Evolutionary conservation across 2,797 vertebrate genomes (phyloP), one percentile per base, ranked within the genome.

Genomic region (Schizopygopsis malacanthus): DNA sequence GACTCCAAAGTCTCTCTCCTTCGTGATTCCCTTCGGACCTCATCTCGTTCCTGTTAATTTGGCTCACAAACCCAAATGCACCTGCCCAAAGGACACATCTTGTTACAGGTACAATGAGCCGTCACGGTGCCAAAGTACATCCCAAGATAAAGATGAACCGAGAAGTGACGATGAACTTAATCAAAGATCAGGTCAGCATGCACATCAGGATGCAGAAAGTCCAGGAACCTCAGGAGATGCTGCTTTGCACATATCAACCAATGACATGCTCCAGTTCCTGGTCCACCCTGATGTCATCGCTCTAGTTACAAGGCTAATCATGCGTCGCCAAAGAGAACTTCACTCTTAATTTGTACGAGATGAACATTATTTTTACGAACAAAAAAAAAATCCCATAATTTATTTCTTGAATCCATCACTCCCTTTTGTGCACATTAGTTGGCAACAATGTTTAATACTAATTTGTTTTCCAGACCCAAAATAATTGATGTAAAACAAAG

Each of bases 191-290:
- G 69, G 63, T 12, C 16, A 12, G n/a, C 18, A 10, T 33, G 69
- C 3, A 20, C 52, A n/a, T 13, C 33, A 15, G 13, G 61, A 81
- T 75, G 61, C 73, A 54, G 73, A 28, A 45, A 67, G 28, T 20
- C 28, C 54, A 50, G 15, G 37, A 25, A 15, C 33, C 4, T 71
- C 81, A 61, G 52, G 84, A 4, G 63, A 82, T 54, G 89, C 10
- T 47, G 76, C 1, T 12, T 77, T 37, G 73, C 69, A 81, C 4
- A 86, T 99, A 89, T 97, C 95, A 76, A 99, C 97, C 72, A 96
- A 98, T 73, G 96, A 98, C 89, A 91, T 99, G 90, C 89, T 99
- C 10, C 97, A 98, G 89, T 98, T 96, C 89, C 92, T 99, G 91
- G 90, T 98, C 86, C 96, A 98, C 92, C 98, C 98, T 0, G 94